These are phyloP conservation scores for Mixornis gularis DNA, from an alignment of 2,113 vertebrate genomes.

Conservation along the genomic window DNA sequence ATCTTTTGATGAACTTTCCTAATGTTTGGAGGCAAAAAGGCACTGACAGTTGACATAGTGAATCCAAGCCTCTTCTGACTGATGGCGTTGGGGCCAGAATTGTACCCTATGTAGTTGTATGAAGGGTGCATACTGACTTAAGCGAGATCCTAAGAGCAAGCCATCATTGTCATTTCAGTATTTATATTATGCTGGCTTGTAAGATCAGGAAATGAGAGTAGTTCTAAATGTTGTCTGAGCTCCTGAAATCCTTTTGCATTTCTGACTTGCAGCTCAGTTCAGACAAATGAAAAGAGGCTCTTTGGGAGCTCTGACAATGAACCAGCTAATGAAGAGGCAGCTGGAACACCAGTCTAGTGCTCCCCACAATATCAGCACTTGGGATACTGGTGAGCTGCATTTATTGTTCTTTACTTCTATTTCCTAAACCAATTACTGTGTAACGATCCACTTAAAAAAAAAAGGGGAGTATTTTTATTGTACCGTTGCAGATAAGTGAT, in stretches of 20 bases:
- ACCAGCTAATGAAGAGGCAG: constrained; percentile 97
- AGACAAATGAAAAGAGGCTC: constrained; percentile 97
- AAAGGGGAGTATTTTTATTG: neutral
- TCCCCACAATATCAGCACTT: constrained; percentile 96
- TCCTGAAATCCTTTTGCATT: constrained; percentile 65
- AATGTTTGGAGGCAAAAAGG: neutral
- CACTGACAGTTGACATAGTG: neutral
- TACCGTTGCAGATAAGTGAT: neutral
- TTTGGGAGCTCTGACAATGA: constrained; percentile 94
- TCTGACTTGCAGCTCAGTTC: constrained; percentile 88
- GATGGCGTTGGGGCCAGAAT: neutral
- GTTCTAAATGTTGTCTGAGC: constrained; percentile 56
- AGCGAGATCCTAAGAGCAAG: neutral
- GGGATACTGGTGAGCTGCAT: constrained; percentile 90
- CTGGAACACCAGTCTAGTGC: constrained; percentile 97
- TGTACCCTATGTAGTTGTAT: neutral
- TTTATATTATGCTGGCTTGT: neutral
- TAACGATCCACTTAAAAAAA: neutral
- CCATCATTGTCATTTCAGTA: neutral
- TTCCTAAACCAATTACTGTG: constrained; percentile 34
- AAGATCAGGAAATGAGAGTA: constrained; percentile 1
- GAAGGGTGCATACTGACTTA: neutral
- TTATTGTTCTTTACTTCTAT: constrained; percentile 63
- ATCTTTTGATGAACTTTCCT: neutral
- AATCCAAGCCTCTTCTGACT: neutral